These are phyloP conservation scores for Nemotelus nigrinus DNA, from an alignment of 2,888 invertebrate genomes.

Conservation along the genomic window DNA sequence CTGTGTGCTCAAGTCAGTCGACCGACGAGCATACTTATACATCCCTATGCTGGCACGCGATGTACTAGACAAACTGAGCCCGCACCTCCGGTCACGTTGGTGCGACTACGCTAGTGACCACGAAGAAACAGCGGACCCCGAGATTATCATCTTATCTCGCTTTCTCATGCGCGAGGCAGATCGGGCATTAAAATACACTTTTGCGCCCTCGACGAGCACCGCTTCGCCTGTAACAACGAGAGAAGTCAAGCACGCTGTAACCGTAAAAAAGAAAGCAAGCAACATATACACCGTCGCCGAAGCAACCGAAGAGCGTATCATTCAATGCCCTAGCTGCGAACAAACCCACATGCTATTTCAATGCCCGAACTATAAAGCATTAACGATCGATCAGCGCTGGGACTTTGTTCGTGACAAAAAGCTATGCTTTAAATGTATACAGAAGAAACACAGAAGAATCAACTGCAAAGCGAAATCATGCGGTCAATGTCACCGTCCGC, in stretches of 20 bases:
- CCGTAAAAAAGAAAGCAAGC: background rate
- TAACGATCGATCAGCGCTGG: constrained; percentile 15
- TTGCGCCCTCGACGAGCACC: constrained; percentile 12
- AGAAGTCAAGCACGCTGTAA: background rate
- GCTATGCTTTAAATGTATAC: constrained; percentile 22
- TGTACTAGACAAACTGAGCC: background rate
- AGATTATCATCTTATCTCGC: background rate
- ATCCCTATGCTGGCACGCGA: too few species aligned
- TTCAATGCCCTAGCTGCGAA: background rate
- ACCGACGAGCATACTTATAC: too few species aligned
- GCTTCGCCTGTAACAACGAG: background rate
- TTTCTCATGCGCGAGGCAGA: constrained; percentile 10
- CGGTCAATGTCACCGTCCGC: background rate
- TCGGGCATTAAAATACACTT: background rate
- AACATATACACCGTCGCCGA: constrained; percentile 17
- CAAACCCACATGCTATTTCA: background rate
- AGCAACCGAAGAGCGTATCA: background rate
- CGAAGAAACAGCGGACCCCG: constrained; percentile 8
- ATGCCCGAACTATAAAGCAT: background rate
- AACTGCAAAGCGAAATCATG: constrained; percentile 10
- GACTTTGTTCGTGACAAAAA: constrained; percentile 3
- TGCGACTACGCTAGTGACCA: background rate
- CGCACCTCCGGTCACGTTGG: constrained; percentile 10
- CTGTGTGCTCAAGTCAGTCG: too few species aligned
- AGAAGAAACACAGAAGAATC: constrained; percentile 10